These are phyloP conservation scores for Piezodorus guildinii DNA, from an alignment of 1,140 invertebrate genomes.

Conservation along the genomic window DNA sequence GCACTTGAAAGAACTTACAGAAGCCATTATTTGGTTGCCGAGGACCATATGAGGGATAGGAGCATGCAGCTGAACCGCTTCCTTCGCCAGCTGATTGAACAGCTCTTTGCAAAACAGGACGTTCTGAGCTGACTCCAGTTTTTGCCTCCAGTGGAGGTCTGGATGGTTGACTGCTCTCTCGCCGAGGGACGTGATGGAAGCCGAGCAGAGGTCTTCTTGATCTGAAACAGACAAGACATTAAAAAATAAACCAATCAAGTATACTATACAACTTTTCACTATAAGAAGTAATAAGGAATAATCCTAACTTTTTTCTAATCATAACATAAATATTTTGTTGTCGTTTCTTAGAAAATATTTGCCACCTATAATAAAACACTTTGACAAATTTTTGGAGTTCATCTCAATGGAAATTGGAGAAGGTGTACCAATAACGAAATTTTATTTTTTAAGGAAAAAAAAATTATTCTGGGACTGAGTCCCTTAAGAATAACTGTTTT, in stretches of 20 bases:
- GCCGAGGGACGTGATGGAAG: slow-evolving; percentile 57
- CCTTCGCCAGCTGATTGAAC: slow-evolving; percentile 85
- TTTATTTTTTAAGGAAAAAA: no score
- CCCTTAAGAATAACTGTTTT: no score
- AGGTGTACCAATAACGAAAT: no score
- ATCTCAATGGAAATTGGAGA: no score
- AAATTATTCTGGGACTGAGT: no score
- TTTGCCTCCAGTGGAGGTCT: slow-evolving; percentile 86
- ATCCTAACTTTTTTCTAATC: no score
- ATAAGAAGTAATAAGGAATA: not conserved
- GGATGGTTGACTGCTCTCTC: slow-evolving; percentile 49
- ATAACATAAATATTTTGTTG: no score
- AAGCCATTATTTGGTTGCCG: slow-evolving; percentile 92
- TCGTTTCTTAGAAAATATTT: no score
- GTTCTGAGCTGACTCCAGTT: slow-evolving; percentile 91
- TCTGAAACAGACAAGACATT: slow-evolving; percentile 38
- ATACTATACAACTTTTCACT: not conserved
- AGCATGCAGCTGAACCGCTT: slow-evolving; percentile 84
- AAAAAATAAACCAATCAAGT: not conserved
- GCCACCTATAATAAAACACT: no score
- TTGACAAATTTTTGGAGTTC: no score
- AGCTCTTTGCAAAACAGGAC: slow-evolving; percentile 95
- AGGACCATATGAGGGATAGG: slow-evolving; percentile 93
- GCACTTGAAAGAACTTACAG: slow-evolving; percentile 40
- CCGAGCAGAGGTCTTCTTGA: slow-evolving; percentile 70